A percentile compares a stretch with the other conserved stretches of the same genome.
Evolutionary conservation across 2,113 vertebrate species (phyloP).

Genomic region (Promerops cafer): DNA sequence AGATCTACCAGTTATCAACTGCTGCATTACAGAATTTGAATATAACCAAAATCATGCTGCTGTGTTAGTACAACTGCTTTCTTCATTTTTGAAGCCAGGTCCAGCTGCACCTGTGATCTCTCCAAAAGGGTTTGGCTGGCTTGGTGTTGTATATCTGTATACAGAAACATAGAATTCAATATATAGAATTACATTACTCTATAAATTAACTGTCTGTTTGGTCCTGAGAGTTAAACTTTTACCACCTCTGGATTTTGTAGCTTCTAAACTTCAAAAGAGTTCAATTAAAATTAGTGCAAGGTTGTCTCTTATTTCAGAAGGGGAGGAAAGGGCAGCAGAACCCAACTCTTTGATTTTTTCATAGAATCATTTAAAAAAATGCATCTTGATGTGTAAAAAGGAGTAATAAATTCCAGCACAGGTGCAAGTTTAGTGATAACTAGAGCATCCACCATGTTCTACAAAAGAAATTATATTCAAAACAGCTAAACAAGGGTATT

Average conservation of each 20-base stretch:
- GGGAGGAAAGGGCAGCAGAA: neutral
- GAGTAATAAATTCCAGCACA: neutral
- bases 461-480: constrained; percentile 41
- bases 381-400: neutral
- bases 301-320: neutral
- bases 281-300: neutral
- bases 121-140: neutral
- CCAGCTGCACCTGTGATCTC: neutral
- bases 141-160: neutral
- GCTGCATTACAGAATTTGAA: neutral
- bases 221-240: neutral
- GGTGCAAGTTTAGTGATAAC: constrained; percentile 20
- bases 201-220: neutral
- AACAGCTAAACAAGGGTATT: constrained; percentile 54
- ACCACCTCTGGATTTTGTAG: neutral
- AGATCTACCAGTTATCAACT: neutral
- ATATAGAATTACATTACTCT: neutral
- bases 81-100: neutral
- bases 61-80: neutral
- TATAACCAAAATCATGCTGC: neutral
- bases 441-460: constrained; percentile 8
- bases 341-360: neutral
- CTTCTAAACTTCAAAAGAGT: neutral
- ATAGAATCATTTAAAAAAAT: neutral
- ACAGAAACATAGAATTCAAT: neutral